phyloP scores from a whole-genome alignment of 30 jellyfish, hydroid and myxozoan genomes.

The Cassiopea andromeda region DNA sequence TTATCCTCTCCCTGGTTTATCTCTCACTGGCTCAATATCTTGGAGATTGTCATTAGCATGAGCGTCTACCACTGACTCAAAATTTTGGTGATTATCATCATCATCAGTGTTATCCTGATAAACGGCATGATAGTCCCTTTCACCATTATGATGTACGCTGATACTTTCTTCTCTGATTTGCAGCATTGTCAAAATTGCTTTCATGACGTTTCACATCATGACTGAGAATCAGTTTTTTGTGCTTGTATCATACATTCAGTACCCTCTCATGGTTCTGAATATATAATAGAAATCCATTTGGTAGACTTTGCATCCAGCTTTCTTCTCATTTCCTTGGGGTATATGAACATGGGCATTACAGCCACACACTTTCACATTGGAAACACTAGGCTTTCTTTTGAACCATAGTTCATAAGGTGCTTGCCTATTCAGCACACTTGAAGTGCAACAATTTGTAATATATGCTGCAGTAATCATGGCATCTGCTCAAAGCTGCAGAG shows the following conservation, averaged over 20 bases:
- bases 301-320: slow-evolving; percentile 40
- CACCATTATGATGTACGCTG: neutral
- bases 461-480: slow-evolving; percentile 45
- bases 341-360: slow-evolving; percentile 56
- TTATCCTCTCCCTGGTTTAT: slow-evolving; percentile 39
- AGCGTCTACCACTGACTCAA: slow-evolving; percentile 8
- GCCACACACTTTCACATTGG: slow-evolving; percentile 53
- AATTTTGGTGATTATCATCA: no score
- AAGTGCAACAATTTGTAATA: slow-evolving; percentile 39
- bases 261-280: slow-evolving; percentile 45
- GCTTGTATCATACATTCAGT: slow-evolving; percentile 33
- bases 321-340: slow-evolving; percentile 19
- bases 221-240: slow-evolving; percentile 32
- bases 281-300: slow-evolving; percentile 35
- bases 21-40: slow-evolving; percentile 55
- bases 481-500: slow-evolving; percentile 43
- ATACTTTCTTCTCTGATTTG: slow-evolving; percentile 24
- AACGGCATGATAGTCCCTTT: slow-evolving; percentile 42
- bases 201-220: slow-evolving; percentile 44
- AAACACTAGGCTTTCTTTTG: slow-evolving; percentile 34
- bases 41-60: slow-evolving; percentile 31
- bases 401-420: slow-evolving; percentile 51
- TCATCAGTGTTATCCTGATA: no score
- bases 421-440: slow-evolving; percentile 33
- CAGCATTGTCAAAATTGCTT: slow-evolving; percentile 28